Evolutionary conservation across 2,797 vertebrate species (phyloP), one percentile per base, ranked within the genome.

Genomic region (Cetoscarus ocellatus): DNA sequence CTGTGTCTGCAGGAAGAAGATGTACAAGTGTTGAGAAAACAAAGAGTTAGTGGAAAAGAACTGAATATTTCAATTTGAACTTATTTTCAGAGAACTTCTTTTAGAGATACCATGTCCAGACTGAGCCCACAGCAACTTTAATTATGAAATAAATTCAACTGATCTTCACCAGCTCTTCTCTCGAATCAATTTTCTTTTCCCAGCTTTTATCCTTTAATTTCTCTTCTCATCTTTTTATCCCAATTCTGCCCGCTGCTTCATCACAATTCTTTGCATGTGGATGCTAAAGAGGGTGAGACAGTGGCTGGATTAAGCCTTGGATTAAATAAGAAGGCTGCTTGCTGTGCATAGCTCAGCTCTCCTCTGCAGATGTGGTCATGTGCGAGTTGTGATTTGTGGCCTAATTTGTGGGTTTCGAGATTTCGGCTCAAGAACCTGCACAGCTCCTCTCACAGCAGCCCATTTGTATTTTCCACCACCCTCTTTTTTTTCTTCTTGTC

Each of bases 251-350:
- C 55, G 67, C 85, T 56, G 68, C 82, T 78, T 89, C 83, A 74
- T 80, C 62, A 62, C 73, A 50, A 34, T 61, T 77, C 71, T 27
- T 27, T 85, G 70, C 47, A 36, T 77, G 79, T 60, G 80, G 75
- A 81, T 84, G 79, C 80, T 70, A 34, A 67, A 63, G 71, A 72
- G 70, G 70, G 80, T 75, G 75, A 82, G 75, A 83, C 45, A 39
- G 75, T 55, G 75, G 58, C 77, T 81, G 87, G 86, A 89, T 91
- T 91, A 88, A 68, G 69, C 70, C 61, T 27, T 77, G 84, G 85
- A 90, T 89, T 86, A 44, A 44, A 44, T 88, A 81, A 91, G 89
- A 91, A 87, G 83, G 73, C 90, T 81, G 70, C 87, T 88, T n/a
- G 44, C 80, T 84, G 75, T 71, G 83, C 79, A 87, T 59, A 79